Evolutionary conservation across 2,113 vertebrate genomes (phyloP), one percentile per base, ranked within the genome.

Genomic region (Laterallus jamaicensis): DNA sequence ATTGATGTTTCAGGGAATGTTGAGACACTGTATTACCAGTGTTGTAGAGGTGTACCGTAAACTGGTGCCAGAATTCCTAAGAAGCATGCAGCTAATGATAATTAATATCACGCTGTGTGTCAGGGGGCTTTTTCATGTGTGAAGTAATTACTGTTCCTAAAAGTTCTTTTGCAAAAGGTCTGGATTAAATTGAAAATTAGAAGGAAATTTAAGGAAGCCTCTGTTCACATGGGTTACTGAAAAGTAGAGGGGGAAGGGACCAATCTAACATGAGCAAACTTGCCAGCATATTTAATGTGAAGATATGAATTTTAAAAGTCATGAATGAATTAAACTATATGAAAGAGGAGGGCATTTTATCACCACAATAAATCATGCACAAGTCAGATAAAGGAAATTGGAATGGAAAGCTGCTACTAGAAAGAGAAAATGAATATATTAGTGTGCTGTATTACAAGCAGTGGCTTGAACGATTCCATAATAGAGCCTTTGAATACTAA

Each of bases 371-470:
- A 93, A 94, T 92, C 52, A 91, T 60, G 42, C 77, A 93, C 73
- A 77, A 95, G 73, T 89, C 82, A 95, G 37, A 95, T 93, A 92
- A 88, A 90, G 40, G 60, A 94, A 88, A 93, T 80, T 88, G 79
- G 52, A 93, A 91, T 58, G 52, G 69, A 77, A 95, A 97, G 96
- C 54, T 90, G 79, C 78, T 89, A 73, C 79, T 94, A 88, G 82
- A 94, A 96, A 90, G 73, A 94, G 90, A 96, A 93, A 96, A 92
- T 96, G 11, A 93, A 71, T 95, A 82, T 92, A 68, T 97, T 96
- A 97, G 89, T 88, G 82, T 50, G 37, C 56, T 84, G 22, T 93
- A 90, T 95, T 96, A 94, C 71, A 95, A 95, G 92, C 44, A 94
- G 60, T 71, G 68, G 40, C 52, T 94, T 66, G 49, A 78, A 81